Conservation (phyloP, 2,888 invertebrate species). For the Cryptocephalus moraei region DNA sequence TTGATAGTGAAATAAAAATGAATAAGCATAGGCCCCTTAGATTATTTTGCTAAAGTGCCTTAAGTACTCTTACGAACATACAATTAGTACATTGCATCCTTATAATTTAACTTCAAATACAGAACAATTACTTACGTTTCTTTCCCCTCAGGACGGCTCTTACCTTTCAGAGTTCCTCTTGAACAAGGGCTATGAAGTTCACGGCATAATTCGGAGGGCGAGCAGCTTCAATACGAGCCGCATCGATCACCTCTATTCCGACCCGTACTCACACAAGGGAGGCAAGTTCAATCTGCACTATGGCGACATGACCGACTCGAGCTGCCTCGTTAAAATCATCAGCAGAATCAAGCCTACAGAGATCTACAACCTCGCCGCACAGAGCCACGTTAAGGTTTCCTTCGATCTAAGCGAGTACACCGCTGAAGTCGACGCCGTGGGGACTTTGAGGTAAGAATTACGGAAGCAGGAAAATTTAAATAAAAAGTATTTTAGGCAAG, state of each 20-base stretch:
- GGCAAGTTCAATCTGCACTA: slow-evolving; percentile 91
- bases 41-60: too few relatives aligned
- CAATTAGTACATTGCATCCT: too few relatives aligned
- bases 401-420: slow-evolving; percentile 99
- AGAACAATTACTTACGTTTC: neutral
- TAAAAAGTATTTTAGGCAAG: too few relatives aligned
- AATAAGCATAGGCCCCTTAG: too few relatives aligned
- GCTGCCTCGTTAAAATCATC: slow-evolving; percentile 83
- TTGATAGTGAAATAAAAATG: neutral
- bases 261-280: slow-evolving; percentile 77
- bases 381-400: slow-evolving; percentile 98
- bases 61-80: too few relatives aligned
- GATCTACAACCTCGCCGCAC: slow-evolving; percentile 97
- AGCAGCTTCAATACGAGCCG: slow-evolving; percentile 95
- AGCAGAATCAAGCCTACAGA: slow-evolving; percentile 71
- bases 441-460: slow-evolving; percentile 50
- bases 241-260: slow-evolving; percentile 91
- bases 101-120: neutral
- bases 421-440: slow-evolving; percentile 95
- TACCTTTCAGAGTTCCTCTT: slow-evolving; percentile 91
- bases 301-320: slow-evolving; percentile 97
- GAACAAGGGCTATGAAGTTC: slow-evolving; percentile 87
- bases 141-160: slow-evolving; percentile 78
- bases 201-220: slow-evolving; percentile 89
- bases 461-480: too few relatives aligned